Evolutionary conservation across 2,888 invertebrate species (phyloP), one percentile per base, ranked within the genome.

Genomic region (Tortricodes alternella): DNA sequence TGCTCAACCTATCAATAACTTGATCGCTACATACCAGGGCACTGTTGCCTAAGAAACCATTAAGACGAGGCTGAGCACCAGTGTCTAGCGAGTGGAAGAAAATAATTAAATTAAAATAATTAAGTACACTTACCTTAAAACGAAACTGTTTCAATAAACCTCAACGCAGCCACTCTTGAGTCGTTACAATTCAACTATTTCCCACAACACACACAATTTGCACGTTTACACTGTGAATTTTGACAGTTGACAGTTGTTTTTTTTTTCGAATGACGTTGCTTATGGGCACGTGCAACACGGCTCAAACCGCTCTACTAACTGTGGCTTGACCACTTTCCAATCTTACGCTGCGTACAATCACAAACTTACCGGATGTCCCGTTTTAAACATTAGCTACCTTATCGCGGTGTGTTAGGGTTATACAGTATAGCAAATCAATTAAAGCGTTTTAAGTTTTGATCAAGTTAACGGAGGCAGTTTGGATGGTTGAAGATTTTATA

Each of bases 301-400:
- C 49, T 60, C 63, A 67, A 63, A 61, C 65, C 73, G 70, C 68
- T 62, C 50, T 61, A 68, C 67, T 67, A 68, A 83, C 83, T 79
- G 75, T 64, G 59, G 61, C 63, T 62, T 73, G 77, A 74, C 77
- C 76, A 83, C 83, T 83, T 83, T 83, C 83, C 68, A 83, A 83
- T 83, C 78, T 78, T 70, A 67, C 70, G 67, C 66, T 61, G 70
- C 60, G 59, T 48, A 37, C 46, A 65, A 66, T 64, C 63, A 65
- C 68, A 65, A 60, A 57, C 50, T 58, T 64, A 64, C 63, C 59
- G 59, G 49, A 39, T 61, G 27, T 57, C 18, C 41, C 24, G 43
- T 19, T 3, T 35, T 48, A 50, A 29, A 43, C 18, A 24, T 35
- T 29, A n/a, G n/a, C n/a, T n/a, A n/a, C n/a, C n/a, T n/a, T n/a